Evolutionary conservation across 2,888 invertebrate genomes (phyloP).

Genomic region (Chirona hameri): DNA sequence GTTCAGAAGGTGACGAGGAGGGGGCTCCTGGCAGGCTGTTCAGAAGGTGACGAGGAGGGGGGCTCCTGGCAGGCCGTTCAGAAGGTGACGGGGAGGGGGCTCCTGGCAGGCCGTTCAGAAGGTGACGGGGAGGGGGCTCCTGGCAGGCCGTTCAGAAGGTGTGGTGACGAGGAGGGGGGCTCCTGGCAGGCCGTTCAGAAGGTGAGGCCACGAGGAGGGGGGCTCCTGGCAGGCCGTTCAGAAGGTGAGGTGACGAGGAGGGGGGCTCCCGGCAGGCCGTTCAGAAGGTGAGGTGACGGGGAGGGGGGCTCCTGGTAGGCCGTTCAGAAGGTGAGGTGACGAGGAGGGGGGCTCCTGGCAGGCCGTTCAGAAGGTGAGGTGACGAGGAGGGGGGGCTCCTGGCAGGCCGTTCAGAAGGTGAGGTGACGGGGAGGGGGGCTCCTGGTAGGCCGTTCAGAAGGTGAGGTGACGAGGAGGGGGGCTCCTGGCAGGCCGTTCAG

Average conservation of each 20-base stretch:
- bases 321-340: conserved; percentile 71
- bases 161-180: conserved; percentile 30
- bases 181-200: conserved; percentile 69
- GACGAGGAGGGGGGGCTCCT: no score
- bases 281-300: conserved; percentile 66
- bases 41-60: conserved; percentile 70
- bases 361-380: conserved; percentile 75
- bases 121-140: conserved; percentile 48
- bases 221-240: conserved; percentile 60
- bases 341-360: no score
- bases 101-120: conserved; percentile 69
- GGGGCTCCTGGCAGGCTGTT: conserved; percentile 53
- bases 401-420: conserved; percentile 75
- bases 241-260: conserved; percentile 60
- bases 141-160: conserved; percentile 74
- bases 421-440: not conserved
- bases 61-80: conserved; percentile 60
- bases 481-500: conserved; percentile 60
- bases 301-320: no score
- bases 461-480: conserved; percentile 47
- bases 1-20: conserved; percentile 83
- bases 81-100: conserved; percentile 60
- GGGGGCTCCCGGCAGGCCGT: conserved; percentile 48
- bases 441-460: conserved; percentile 70
- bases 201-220: conserved; percentile 48